Evolutionary conservation across 2,888 invertebrate species (phyloP).

Genomic region (Altica lythri): DNA sequence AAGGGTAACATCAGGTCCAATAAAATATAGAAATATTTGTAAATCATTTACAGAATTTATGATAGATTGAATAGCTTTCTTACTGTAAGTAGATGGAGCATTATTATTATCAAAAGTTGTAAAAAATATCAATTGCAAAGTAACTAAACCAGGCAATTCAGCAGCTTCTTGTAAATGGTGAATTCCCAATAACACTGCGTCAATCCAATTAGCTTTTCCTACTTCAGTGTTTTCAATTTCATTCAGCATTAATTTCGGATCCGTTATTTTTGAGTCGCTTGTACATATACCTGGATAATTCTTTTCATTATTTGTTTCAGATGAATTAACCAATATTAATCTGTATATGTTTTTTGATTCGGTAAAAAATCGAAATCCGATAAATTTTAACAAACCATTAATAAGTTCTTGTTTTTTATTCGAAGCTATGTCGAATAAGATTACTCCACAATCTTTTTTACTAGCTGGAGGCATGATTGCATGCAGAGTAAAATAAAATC

Average conservation of each 20-base stretch:
- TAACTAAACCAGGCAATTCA: conserved; percentile 28
- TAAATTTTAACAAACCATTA: conserved; percentile 30
- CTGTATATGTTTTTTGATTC: conserved; percentile 30
- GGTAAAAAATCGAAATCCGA: conserved; percentile 32
- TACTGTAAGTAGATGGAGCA: conserved; percentile 17
- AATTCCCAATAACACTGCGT: conserved; percentile 34
- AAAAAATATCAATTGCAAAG: conserved; percentile 36
- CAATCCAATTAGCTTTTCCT: conserved; percentile 33
- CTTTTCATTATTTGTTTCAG: conserved; percentile 29
- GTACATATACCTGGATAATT: conserved; percentile 25
- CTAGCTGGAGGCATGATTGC: conserved; percentile 34
- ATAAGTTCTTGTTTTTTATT: conserved; percentile 29
- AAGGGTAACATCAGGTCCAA: conserved; percentile 36
- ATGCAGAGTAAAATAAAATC: no score
- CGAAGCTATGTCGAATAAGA: conserved; percentile 36
- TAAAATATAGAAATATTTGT: conserved; percentile 37
- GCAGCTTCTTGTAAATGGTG: conserved; percentile 30
- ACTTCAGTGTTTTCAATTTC: conserved; percentile 26
- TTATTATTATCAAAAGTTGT: conserved; percentile 31
- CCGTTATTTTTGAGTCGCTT: conserved; percentile 19
- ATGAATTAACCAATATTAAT: conserved; percentile 35
- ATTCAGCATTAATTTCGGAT: conserved; percentile 23
- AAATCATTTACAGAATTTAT: conserved; percentile 28
- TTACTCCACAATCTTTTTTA: conserved; percentile 32
- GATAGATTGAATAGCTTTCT: conserved; percentile 24